Evolutionary conservation across 1,140 invertebrate genomes (phyloP).

Genomic region (Macrobrachium nipponense): DNA sequence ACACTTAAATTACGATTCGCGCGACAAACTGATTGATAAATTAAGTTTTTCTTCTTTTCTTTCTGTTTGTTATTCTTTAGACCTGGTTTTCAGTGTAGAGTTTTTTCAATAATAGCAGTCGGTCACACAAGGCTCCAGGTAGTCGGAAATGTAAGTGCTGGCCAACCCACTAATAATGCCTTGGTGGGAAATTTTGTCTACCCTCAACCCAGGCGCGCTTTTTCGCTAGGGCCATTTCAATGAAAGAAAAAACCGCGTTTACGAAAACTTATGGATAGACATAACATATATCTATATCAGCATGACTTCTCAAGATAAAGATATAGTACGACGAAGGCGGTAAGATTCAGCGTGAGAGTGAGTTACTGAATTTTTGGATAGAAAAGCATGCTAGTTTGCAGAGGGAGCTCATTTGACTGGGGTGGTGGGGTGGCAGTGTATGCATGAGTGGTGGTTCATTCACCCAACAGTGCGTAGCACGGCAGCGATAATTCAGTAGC

Average conservation of each 20-base stretch:
- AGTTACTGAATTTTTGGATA: no score
- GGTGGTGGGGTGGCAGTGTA: constrained; percentile 2
- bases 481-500: background rate
- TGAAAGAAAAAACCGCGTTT: background rate
- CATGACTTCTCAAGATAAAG: no score
- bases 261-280: no score
- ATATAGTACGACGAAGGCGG: no score
- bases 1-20: no score
- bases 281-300: no score
- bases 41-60: no score
- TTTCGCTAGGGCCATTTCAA: constrained; percentile 3
- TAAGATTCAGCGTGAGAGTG: no score
- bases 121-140: background rate
- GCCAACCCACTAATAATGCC: constrained; percentile 16
- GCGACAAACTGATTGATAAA: no score
- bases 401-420: constrained; percentile 6
- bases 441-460: constrained; percentile 22
- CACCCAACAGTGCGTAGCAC: constrained; percentile 20
- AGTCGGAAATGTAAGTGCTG: constrained; percentile 24
- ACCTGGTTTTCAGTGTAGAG: no score
- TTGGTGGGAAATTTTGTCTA: constrained; percentile 13
- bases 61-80: no score
- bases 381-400: background rate
- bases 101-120: no score
- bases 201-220: constrained; percentile 30